Evolutionary conservation across 2,888 invertebrate species (phyloP), one percentile per base, ranked within the genome.

Genomic region (Eueremaeus valkanovi): DNA sequence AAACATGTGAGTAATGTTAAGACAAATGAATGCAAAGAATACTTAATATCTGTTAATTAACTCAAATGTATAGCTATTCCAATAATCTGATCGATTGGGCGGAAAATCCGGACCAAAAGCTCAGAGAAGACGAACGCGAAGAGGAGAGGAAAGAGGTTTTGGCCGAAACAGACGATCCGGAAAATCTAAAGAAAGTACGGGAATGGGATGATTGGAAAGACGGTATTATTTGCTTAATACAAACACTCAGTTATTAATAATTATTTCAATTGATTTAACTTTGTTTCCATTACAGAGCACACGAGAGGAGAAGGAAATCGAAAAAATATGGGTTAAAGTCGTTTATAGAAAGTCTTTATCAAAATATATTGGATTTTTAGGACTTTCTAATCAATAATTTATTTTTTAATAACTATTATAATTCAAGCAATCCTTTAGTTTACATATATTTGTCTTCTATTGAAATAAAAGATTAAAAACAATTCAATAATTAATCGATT

Each of bases 181-280:
- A 90, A 74, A 85, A 87, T 80, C 82, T 92, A 77, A 87, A 85
- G 42, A 86, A 88, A 74, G 85, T 88, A 81, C 87, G 92, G 31
- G 87, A 86, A 75, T 89, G 89, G 88, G 94, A 94, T 84, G 94
- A 94, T 79, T 93, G 90, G 82, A 93, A 93, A 82, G 94, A 95
- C 84, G 90, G 80, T 80, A 77, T 70, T 55, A 31, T 45, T 42
- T 36, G 3, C n/a, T n/a, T n/a, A n/a, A n/a, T n/a, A n/a, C n/a
- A n/a, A n/a, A n/a, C n/a, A n/a, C n/a, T n/a, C n/a, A n/a, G n/a
- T n/a, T n/a, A n/a, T n/a, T n/a, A n/a, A n/a, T n/a, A n/a, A n/a
- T 42, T 24, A 61, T 42, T 58, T 58, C 16, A 51, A 61, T 0
- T 18, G 42, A 36, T n/a, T 51, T 66, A 8, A 18, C 24, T 73